Conservation (phyloP, 2,113 vertebrate genomes). For the Neodontobutis hainanensis region DNA sequence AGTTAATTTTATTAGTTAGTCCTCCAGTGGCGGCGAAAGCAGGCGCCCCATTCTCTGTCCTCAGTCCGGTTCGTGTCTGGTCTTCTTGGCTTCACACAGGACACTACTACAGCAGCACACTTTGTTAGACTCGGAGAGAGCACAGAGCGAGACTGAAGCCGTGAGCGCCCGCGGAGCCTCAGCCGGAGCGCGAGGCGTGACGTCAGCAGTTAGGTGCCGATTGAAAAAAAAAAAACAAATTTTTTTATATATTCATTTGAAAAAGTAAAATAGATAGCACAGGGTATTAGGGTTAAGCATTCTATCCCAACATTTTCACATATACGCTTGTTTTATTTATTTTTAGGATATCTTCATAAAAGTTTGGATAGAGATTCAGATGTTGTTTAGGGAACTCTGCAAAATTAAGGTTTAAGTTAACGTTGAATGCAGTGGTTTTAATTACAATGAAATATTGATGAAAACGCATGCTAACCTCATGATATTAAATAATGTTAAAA, state of each 20-base stretch:
- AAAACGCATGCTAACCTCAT: too few relatives aligned
- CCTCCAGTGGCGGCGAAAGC: slow-evolving; percentile 45
- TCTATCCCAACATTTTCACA: too few relatives aligned
- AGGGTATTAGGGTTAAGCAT: too few relatives aligned
- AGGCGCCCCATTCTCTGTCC: slow-evolving; percentile 60
- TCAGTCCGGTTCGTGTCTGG: slow-evolving; percentile 32
- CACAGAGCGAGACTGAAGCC: slow-evolving; percentile 14
- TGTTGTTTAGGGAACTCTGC: too few relatives aligned
- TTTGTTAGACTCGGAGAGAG: slow-evolving; percentile 64
- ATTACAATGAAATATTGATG: too few relatives aligned
- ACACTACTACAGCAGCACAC: slow-evolving; percentile 13
- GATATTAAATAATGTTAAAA: too few relatives aligned
- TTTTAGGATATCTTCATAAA: too few relatives aligned
- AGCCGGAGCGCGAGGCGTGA: slow-evolving; percentile 44
- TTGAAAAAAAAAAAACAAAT: slow-evolving; percentile 2
- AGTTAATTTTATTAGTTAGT: slow-evolving; percentile 35
- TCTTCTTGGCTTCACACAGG: slow-evolving; percentile 58
- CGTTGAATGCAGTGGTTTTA: too few relatives aligned
- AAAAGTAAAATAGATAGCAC: not conserved
- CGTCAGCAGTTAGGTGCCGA: slow-evolving; percentile 52
- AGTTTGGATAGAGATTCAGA: too few relatives aligned
- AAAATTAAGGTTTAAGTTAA: too few relatives aligned
- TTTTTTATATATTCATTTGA: not conserved
- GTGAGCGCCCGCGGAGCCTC: slow-evolving; percentile 7
- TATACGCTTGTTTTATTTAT: too few relatives aligned